Conservation (phyloP, 2,113 vertebrate species). For the Barnardius zonarius region DNA sequence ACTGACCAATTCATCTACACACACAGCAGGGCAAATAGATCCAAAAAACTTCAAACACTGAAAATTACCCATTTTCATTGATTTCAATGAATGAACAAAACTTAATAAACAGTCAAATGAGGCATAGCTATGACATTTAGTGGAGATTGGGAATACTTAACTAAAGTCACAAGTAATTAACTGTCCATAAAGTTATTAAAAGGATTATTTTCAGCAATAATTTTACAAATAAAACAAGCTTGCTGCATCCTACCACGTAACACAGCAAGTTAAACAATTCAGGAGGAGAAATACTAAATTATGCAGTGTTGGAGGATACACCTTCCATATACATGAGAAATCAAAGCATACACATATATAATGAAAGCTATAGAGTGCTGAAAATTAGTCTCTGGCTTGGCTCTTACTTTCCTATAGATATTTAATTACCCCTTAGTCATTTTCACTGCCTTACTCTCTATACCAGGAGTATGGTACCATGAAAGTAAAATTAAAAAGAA, state of each 20-base stretch:
- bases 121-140: not conserved
- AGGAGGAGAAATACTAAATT: not conserved
- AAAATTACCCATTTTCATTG: not conserved
- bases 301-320: not conserved
- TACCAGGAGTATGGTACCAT: not conserved
- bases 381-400: constrained; percentile 23
- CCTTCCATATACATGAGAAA: constrained; percentile 41
- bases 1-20: not conserved
- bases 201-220: not conserved
- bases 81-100: not conserved
- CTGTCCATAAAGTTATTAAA: not conserved
- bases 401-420: constrained; percentile 24
- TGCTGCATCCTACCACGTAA: not conserved
- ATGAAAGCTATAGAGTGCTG: constrained; percentile 2
- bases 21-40: not conserved
- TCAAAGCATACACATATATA: not conserved
- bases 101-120: not conserved
- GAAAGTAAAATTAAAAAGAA: constrained; percentile 26
- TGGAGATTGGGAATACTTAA: not conserved
- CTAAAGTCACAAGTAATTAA: not conserved
- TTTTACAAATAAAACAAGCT: not conserved
- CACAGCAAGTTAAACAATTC: not conserved
- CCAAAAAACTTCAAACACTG: not conserved
- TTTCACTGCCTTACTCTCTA: not conserved
- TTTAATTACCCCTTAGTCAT: constrained; percentile 4